These are phyloP conservation scores for Bolinopsis microptera DNA, from an alignment of 37 sponge, comb jelly and placozoan species.

Conservation along the genomic window DNA sequence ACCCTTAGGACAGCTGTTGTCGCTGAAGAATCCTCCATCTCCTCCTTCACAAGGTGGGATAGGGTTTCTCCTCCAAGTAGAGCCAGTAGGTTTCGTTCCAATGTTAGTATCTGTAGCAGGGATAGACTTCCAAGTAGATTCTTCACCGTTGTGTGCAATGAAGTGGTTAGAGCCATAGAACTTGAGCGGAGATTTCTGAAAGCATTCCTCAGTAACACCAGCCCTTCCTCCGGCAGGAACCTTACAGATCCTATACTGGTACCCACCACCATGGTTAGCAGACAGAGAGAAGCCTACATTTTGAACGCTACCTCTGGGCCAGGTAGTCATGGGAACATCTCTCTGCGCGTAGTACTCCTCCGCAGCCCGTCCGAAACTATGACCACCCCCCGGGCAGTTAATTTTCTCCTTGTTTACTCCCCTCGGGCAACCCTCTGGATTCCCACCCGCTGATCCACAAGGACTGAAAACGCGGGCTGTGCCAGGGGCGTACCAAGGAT, in stretches of 20 bases:
- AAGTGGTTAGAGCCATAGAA: slow-evolving; percentile 11
- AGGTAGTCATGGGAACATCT: neutral
- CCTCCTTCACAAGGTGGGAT: neutral
- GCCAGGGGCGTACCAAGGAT: slow-evolving; percentile 23
- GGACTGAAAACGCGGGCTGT: slow-evolving; percentile 5
- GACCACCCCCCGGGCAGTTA: slow-evolving; percentile 25
- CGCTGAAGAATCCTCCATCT: slow-evolving; percentile 3
- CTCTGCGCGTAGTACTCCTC: neutral
- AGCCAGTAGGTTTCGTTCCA: slow-evolving; percentile 1
- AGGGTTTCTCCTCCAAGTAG: slow-evolving; percentile 42
- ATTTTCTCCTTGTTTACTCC: neutral
- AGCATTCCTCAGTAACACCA: slow-evolving; percentile 28
- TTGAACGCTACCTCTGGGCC: slow-evolving; percentile 23
- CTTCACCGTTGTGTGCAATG: neutral
- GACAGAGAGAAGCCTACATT: slow-evolving; percentile 7
- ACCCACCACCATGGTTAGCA: slow-evolving; percentile 39
- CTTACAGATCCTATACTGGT: slow-evolving; percentile 34
- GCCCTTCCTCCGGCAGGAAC: neutral
- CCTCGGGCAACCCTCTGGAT: slow-evolving; percentile 19
- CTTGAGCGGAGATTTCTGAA: neutral
- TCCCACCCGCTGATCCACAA: neutral
- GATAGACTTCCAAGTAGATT: neutral
- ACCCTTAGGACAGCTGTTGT: neutral
- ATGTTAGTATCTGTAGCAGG: slow-evolving; percentile 2
- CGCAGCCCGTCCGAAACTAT: neutral